Evolutionary conservation across 2,888 invertebrate species (phyloP).

Genomic region (Ellobium chinense): DNA sequence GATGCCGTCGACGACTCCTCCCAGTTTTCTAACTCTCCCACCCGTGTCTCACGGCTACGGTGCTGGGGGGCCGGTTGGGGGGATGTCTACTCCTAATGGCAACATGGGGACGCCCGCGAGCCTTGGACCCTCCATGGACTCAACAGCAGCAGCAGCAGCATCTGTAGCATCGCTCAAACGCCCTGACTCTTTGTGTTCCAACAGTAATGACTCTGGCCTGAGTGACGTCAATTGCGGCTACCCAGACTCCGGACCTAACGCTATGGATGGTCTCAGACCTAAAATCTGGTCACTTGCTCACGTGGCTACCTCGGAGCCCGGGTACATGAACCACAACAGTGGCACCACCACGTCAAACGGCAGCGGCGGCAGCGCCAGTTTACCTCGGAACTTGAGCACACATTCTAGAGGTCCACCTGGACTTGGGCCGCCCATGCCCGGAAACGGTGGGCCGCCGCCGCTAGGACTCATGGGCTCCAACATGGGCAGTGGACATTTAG

Average conservation of each 20-base stretch:
- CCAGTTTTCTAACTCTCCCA: conserved; percentile 40
- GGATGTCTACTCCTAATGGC: conserved; percentile 28
- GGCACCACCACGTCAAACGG: not conserved
- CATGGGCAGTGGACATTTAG: not conserved
- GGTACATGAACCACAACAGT: conserved; percentile 46
- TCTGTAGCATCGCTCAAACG: conserved; percentile 53
- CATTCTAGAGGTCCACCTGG: not conserved
- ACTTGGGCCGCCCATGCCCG: not conserved
- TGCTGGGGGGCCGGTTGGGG: conserved; percentile 11
- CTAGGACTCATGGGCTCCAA: not conserved
- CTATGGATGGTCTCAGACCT: conserved; percentile 62
- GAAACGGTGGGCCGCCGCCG: not conserved
- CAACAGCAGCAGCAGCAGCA: not conserved
- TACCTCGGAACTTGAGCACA: not conserved
- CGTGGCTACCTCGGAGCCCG: conserved; percentile 72
- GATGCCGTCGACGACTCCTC: conserved; percentile 5
- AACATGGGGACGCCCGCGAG: not conserved
- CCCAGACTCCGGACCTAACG: conserved; percentile 52
- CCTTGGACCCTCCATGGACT: not conserved
- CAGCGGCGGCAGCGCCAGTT: not conserved
- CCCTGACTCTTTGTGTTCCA: conserved; percentile 70
- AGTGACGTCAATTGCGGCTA: conserved; percentile 70
- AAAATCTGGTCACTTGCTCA: conserved; percentile 76
- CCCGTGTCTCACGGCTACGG: conserved; percentile 21
- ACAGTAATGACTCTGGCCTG: conserved; percentile 72